Evolutionary conservation across 2,113 vertebrate genomes (phyloP), one percentile per base, ranked within the genome.

Genomic region (Myxocyprinus asiaticus): DNA sequence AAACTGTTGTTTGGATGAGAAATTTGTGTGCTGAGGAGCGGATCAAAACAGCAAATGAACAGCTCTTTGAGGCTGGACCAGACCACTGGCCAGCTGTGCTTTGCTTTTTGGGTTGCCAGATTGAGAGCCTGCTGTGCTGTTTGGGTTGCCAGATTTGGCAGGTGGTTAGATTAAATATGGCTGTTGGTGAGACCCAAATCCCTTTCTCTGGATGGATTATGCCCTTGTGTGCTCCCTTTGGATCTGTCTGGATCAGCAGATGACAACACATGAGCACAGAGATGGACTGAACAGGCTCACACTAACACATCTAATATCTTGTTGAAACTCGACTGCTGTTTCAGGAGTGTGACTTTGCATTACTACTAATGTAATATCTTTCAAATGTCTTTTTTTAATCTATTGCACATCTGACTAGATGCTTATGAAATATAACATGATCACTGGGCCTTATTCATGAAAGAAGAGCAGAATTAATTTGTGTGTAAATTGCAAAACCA

Each of bases 81-180:
- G 22, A 76, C 58, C 58, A 70, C 11, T 4, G 14, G 9, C 72
- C 72, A 83, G 59, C 85, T 82, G 78, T 33, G 22, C 1, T 33
- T 33, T 33, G 22, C 22, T 33, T 1, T 33, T 33, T 33, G 22
- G 22, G 3, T 33, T 33, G 22, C 22, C 22, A 33, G 22, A 33
- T 33, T 33, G 22, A 33, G 22, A 33, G 22, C 22, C 22, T 79
- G 73, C 62, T 0, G 83, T 86, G 69, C 9, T 0, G 78, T 85
- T 79, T 89, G 80, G 5, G 44, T 53, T 6, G 88, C 89, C 89
- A 89, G 86, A 83, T 80, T 72, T 15, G 67, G 76, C 91, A 91
- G 90, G 86, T 89, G 90, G 85, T 85, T 81, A 90, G 90, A 92
- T 90, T 91, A 90, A 89, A 85, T 75, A 45, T 68, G 33, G 12